Conservation (phyloP, 2,888 invertebrate species). For the Tinea trinotella region DNA sequence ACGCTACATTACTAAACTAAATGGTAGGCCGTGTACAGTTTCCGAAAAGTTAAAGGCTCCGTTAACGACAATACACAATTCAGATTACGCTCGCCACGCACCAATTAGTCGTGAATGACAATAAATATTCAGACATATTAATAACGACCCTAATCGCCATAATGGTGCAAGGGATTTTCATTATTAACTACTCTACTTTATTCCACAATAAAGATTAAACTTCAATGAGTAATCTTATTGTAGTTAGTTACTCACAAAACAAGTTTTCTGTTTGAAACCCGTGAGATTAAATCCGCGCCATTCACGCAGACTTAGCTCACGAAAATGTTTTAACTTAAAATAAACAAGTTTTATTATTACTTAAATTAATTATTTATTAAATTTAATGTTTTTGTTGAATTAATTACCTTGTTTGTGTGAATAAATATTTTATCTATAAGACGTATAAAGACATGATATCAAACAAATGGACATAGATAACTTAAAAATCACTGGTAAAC, state of each 20-base stretch:
- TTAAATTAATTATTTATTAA: too few species aligned
- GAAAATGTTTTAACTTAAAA: too few species aligned
- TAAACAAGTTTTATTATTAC: too few species aligned
- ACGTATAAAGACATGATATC: too few species aligned
- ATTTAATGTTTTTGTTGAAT: too few species aligned
- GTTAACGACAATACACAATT: too few species aligned
- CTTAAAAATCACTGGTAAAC: too few species aligned
- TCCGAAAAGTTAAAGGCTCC: neutral
- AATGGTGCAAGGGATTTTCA: neutral
- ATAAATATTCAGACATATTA: neutral
- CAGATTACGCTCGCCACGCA: neutral
- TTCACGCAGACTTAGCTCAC: neutral
- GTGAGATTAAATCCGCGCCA: neutral
- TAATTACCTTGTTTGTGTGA: too few species aligned
- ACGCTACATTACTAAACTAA: conserved; percentile 43
- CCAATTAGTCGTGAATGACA: neutral
- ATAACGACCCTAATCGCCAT: neutral
- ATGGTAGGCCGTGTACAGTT: conserved; percentile 34
- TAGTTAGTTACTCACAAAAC: neutral
- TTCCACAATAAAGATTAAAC: neutral
- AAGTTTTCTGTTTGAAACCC: neutral
- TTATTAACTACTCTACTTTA: neutral
- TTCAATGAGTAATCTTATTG: neutral
- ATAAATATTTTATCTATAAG: too few species aligned
- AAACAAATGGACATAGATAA: too few species aligned